phyloP scores from a whole-genome alignment of 1,140 invertebrate genomes.

The Drosophila eugracilis region DNA sequence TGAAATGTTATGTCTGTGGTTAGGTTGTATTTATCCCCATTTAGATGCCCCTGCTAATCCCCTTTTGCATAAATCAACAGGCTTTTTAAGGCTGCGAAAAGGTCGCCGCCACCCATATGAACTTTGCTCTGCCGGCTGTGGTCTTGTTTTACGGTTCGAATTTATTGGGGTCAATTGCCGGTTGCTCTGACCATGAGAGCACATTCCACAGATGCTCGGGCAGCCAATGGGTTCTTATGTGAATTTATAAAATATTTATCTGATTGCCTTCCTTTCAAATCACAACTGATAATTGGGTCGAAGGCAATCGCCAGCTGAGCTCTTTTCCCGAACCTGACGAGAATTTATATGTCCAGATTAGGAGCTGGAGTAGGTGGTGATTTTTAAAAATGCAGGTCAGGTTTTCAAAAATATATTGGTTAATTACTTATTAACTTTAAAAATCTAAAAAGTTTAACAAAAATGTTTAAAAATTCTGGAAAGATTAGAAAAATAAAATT shows the following conservation, averaged over 20 bases:
- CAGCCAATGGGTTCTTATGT: constrained; percentile 14
- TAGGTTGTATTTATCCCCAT: constrained; percentile 24
- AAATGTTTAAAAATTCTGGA: too few relatives aligned
- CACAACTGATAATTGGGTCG: constrained; percentile 73
- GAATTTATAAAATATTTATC: constrained; percentile 51
- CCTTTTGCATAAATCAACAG: constrained; percentile 76
- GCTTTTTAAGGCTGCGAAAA: constrained; percentile 39
- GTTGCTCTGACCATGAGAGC: constrained; percentile 2
- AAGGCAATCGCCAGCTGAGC: constrained; percentile 53
- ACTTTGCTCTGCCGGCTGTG: constrained; percentile 24
- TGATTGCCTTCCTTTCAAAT: constrained; percentile 47
- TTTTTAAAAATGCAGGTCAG: not conserved
- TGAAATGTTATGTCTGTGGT: constrained; percentile 48
- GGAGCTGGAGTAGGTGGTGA: constrained; percentile 12
- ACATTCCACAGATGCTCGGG: constrained; percentile 21
- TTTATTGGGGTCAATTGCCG: constrained; percentile 64
- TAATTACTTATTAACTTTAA: too few relatives aligned
- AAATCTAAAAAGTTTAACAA: too few relatives aligned
- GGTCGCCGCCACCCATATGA: constrained; percentile 25
- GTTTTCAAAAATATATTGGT: not conserved
- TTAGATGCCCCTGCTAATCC: constrained; percentile 24
- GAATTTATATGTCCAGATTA: constrained; percentile 70
- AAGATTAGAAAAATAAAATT: too few relatives aligned
- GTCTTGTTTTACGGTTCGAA: constrained; percentile 38
- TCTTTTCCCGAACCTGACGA: constrained; percentile 20